Base-by-base conservation (phyloP, 2,888 invertebrate species). In the Tenthredo scrophulariae region DNA sequence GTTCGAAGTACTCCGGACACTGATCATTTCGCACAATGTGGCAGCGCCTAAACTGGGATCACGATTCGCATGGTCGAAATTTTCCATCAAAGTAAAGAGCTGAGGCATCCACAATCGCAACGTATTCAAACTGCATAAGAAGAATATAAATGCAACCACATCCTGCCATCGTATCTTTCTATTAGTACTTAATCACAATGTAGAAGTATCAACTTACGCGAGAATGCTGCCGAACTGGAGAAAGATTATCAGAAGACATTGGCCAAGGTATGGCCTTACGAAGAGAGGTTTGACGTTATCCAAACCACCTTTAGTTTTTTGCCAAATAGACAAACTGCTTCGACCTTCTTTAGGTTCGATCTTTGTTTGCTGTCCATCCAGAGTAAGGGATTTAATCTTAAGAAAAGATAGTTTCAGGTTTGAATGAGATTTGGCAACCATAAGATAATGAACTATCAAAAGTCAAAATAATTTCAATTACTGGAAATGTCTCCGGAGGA, bases 401-500 rank as follows among this genome's bases (percentile, higher is more conserved):
- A 33, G 62, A 40, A 22, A n/a, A 37, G 4, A 37, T 9, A 58
- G 40, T 7, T n/a, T 29, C 1, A 50, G 33, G 7, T 18, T 77
- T 15, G 1, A 43, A 22, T 58, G n/a, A 22, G 15, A 62, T 2
- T 54, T 7, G 54, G n/a, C n/a, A n/a, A 54, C 7, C n/a, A 26
- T 22, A 1, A 62, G 26, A 37, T 37, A 13, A 62, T 7, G 67
- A 33, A 1, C 5, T 33, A 33, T 29, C 6, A 33, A 2, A n/a
- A 26, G 43, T 5, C 2, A 2, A 29, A 77, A 50, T 40, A 10
- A 50, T 18, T 29, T 18, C 7, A 54, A 83, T 90, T 88, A 93
- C 93, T 22, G 93, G 92, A 88, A 93, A 93, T 0, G 89, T 87
- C 9, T 91, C 90, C 85, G 87, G 89, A 4, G 89, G 87, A 26